Base-by-base conservation (phyloP, 2,888 invertebrate species). In the Torymus tubicola region DNA sequence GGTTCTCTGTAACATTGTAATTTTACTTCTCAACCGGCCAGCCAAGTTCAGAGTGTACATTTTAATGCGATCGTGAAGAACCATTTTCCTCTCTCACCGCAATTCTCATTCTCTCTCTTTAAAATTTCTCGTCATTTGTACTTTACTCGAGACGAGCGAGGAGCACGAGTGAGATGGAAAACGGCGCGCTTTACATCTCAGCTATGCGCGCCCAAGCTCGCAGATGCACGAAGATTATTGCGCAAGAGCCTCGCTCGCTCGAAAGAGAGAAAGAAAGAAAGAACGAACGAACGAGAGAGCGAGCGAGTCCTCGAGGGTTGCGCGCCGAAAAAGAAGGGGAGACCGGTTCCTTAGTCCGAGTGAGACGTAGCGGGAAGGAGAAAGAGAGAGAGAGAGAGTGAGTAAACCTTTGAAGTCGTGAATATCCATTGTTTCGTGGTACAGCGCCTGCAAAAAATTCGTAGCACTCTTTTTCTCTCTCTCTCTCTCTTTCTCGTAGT, bases 391-490 rank as follows among this genome's bases (percentile, higher is more conserved):
- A 70, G 64, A 57, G 55, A 81, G 80, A 70, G 64, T 50, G 55
- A 14, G 58, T 50, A 24, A 69, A 11, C 55, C 65, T 78, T 78
- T 78, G 78, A 78, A 65, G 78, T 78, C 57, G 80, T 72, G 76
- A 80, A 81, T 76, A 68, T 76, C 82, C 77, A 81, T 77, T 77
- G 77, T 73, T 81, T 77, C 61, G 65, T 2, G 57, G 67, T 81
- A 77, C 63, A 81, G 69, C 21, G 55, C 31, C 52, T 65, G 18
- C 52, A 53, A 80, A 80, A 69, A 80, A 64, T 67, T 76, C 58
- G 58, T 8, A 42, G 42, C 8, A 8, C 42, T 42, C 8, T 42
- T 42, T 42, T 8, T 42, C 42, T 42, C 42, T 42, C 42, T 31
- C 21, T 21, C 21, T 42, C 42, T 42, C 42, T 42, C 42, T 31